phyloP scores from a whole-genome alignment of 2,797 vertebrate genomes.

The Austrolebias charrua region DNA sequence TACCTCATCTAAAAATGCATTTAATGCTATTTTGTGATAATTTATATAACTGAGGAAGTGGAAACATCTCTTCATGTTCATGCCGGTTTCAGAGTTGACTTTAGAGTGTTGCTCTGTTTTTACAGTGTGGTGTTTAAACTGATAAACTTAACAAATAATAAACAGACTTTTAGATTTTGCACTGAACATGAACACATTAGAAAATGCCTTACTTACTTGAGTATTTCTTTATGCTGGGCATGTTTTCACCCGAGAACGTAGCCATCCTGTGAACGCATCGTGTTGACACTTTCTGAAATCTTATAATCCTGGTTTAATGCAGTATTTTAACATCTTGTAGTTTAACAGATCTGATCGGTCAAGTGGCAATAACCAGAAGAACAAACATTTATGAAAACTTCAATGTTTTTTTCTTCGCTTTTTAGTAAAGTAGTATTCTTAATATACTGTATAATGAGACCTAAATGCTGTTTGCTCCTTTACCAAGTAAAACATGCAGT shows the following conservation, averaged over 20 bases:
- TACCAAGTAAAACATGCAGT: conserved; percentile 10
- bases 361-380: conserved; percentile 7
- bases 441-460: conserved; percentile 26
- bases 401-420: background rate
- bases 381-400: conserved; percentile 12
- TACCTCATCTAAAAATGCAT: conserved; percentile 26
- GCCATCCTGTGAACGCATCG: conserved; percentile 22
- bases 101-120: conserved; percentile 38
- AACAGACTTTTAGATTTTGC: conserved; percentile 8
- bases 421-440: conserved; percentile 19
- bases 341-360: conserved; percentile 18
- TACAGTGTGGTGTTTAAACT: conserved; percentile 13
- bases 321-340: conserved; percentile 10
- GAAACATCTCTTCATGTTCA: conserved; percentile 20
- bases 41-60: conserved; percentile 13
- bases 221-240: conserved; percentile 40
- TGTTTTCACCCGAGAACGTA: conserved; percentile 56
- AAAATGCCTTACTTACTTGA: conserved; percentile 52
- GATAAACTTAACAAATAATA: conserved; percentile 8
- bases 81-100: conserved; percentile 29
- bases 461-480: conserved; percentile 8
- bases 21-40: background rate
- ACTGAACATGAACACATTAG: conserved; percentile 19
- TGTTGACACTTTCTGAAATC: conserved; percentile 16
- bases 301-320: too few species aligned